Evolutionary conservation across 2,797 vertebrate genomes (phyloP).

Genomic region (Epinephelus awoara): DNA sequence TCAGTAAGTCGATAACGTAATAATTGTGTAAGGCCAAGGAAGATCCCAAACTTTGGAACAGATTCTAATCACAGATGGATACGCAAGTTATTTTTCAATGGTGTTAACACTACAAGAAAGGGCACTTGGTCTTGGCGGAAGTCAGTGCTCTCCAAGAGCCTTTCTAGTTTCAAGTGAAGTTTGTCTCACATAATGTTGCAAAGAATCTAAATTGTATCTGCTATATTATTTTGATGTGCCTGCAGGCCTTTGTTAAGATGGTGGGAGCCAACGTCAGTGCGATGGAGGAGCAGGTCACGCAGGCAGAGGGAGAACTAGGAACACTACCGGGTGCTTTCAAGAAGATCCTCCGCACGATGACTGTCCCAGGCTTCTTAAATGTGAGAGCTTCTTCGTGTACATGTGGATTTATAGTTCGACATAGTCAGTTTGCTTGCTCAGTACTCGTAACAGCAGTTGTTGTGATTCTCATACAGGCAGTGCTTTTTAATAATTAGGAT

Average conservation of each 20-base stretch:
- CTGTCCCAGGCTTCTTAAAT: slow-evolving; percentile 89
- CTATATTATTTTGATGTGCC: not conserved
- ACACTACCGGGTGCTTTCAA: slow-evolving; percentile 90
- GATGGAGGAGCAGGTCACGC: slow-evolving; percentile 93
- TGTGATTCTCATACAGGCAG: not conserved
- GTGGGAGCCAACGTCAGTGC: slow-evolving; percentile 88
- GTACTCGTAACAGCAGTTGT: not conserved
- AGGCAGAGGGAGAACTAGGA: slow-evolving; percentile 92
- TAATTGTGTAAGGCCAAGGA: too few relatives aligned
- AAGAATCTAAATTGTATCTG: not conserved
- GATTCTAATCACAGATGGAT: too few relatives aligned
- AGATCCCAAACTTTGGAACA: too few relatives aligned
- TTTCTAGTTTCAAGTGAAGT: too few relatives aligned
- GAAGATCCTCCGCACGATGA: slow-evolving; percentile 93
- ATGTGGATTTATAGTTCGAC: not conserved
- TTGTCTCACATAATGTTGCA: not conserved
- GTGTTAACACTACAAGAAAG: too few relatives aligned
- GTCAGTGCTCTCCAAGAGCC: too few relatives aligned
- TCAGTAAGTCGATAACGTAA: too few relatives aligned
- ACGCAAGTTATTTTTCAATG: too few relatives aligned
- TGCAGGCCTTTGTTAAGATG: slow-evolving; percentile 93
- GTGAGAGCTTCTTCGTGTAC: slow-evolving; percentile 69
- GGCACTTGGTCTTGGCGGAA: too few relatives aligned
- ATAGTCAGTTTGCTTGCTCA: not conserved
- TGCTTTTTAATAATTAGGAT: not conserved